Percentiles rank a stretch among this genome's conserved stretches.
phyloP scores from a whole-genome alignment of 2,797 vertebrate genomes.

The Xyrichtys novacula region DNA sequence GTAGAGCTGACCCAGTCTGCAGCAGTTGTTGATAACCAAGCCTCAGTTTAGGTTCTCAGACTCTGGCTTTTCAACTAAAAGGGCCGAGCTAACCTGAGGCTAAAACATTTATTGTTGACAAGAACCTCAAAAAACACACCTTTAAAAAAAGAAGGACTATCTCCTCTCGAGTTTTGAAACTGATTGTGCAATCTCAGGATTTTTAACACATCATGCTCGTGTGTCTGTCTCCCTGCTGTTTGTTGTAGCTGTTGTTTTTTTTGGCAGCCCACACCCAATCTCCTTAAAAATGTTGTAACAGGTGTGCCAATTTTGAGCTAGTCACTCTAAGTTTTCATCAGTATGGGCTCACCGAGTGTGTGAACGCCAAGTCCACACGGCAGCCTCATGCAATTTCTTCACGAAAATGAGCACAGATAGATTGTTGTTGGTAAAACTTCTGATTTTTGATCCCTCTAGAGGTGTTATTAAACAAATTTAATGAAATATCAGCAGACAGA shows the following conservation, averaged over 20 bases:
- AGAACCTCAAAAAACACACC: no score
- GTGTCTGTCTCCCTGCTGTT: background rate
- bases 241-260: background rate
- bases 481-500: slow-evolving; percentile 13
- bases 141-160: no score
- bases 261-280: background rate
- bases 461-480: slow-evolving; percentile 27
- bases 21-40: no score
- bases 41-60: no score
- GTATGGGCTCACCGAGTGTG: slow-evolving; percentile 9
- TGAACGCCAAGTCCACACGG: slow-evolving; percentile 4
- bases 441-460: slow-evolving; percentile 40
- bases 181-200: no score
- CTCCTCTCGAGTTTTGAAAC: no score
- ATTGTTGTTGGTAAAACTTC: slow-evolving; percentile 4
- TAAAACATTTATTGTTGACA: no score
- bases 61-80: no score
- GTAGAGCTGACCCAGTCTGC: no score
- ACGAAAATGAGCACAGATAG: slow-evolving; percentile 18
- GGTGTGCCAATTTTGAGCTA: slow-evolving; percentile 9
- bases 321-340: slow-evolving; percentile 7
- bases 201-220: background rate
- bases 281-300: slow-evolving; percentile 9
- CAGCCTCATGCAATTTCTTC: no score
- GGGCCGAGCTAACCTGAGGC: no score